Percentiles rank a stretch among this genome's conserved stretches.
These are phyloP conservation scores for Vimba vimba DNA, from an alignment of 2,113 vertebrate genomes.

Conservation along the genomic window DNA sequence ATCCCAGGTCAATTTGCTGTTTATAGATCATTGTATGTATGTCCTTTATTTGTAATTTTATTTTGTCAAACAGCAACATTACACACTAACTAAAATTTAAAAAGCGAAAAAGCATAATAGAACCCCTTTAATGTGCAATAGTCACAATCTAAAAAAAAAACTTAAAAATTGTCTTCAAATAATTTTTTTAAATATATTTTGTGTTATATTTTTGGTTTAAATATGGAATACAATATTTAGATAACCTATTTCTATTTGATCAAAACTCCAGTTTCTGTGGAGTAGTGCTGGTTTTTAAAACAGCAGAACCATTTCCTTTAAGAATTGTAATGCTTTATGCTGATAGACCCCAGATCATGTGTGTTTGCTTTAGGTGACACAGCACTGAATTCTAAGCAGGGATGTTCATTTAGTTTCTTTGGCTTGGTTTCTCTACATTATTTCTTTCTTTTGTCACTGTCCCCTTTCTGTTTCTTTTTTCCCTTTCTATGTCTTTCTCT, in stretches of 20 bases:
- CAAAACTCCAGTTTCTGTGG: not conserved
- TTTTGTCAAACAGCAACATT: no score
- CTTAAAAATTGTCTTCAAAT: no score
- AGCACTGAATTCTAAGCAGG: slow-evolving; percentile 9
- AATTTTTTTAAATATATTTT: no score
- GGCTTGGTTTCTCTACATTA: slow-evolving; percentile 3
- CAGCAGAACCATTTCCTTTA: not conserved
- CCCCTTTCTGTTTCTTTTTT: slow-evolving; percentile 38
- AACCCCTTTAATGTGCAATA: no score
- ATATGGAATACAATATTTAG: not conserved
- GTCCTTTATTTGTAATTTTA: no score
- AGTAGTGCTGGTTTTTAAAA: not conserved
- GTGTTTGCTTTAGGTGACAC: slow-evolving; percentile 14
- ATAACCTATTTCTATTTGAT: not conserved
- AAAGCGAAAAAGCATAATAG: no score
- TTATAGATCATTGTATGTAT: no score
- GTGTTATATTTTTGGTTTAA: not conserved
- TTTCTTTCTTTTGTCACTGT: slow-evolving; percentile 26
- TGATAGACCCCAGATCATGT: not conserved
- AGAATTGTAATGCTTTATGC: not conserved
- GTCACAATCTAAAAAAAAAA: no score
- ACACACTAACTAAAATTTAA: no score
- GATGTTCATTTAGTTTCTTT: slow-evolving; percentile 6
- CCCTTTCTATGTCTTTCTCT: slow-evolving; percentile 31
- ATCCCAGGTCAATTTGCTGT: no score